Conservation (phyloP, 2,113 vertebrate species). For the Rhinolophus sinicus region DNA sequence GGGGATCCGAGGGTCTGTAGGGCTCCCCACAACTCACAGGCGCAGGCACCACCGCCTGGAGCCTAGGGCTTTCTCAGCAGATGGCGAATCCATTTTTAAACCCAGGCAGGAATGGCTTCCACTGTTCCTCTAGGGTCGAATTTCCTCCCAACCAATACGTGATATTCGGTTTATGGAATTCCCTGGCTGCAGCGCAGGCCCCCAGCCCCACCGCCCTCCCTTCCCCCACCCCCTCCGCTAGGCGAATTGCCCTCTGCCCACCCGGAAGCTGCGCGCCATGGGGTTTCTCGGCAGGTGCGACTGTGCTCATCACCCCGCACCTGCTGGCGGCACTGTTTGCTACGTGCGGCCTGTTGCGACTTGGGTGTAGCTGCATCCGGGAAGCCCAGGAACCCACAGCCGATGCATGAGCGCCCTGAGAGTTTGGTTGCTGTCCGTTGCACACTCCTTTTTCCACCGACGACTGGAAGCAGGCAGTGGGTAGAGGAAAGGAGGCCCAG, state of each 20-base stretch:
- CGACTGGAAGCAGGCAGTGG: not conserved
- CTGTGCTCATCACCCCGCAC: fast-evolving
- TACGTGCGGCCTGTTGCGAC: fast-evolving
- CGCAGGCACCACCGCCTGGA: not conserved
- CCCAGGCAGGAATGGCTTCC: not conserved
- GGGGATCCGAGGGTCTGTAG: not conserved
- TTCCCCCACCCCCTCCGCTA: too few relatives aligned
- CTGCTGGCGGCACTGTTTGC: not conserved
- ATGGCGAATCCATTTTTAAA: conserved; percentile 45
- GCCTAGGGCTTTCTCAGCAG: not conserved
- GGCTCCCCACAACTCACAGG: not conserved
- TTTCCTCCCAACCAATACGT: conserved; percentile 16
- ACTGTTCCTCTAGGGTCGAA: not conserved
- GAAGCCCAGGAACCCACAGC: not conserved
- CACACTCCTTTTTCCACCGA: not conserved
- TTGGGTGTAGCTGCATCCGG: not conserved
- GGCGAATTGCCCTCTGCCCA: not conserved
- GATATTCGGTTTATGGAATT: not conserved
- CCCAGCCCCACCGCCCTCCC: not conserved
- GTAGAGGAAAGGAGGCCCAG: not conserved
- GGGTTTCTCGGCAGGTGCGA: fast-evolving
- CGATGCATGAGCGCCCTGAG: fast-evolving
- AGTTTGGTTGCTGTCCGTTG: not conserved
- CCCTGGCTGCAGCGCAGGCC: not conserved
- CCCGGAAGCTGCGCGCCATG: not conserved